phyloP scores from a whole-genome alignment of 1,140 invertebrate species.

The Heliconius himera region DNA sequence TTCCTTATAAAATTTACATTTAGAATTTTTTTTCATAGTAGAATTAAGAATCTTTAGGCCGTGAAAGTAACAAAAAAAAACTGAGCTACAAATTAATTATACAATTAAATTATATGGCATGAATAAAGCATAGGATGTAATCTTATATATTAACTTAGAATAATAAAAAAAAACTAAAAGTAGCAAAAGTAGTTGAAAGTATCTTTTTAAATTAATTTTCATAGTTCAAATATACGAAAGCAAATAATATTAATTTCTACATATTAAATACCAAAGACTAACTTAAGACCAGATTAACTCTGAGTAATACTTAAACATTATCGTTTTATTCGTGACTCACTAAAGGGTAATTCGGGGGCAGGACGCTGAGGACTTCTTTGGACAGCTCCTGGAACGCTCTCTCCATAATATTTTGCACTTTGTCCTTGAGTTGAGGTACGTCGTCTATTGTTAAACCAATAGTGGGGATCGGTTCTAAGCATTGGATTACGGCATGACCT shows the following conservation, averaged over 20 bases:
- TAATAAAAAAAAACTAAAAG: too few relatives aligned
- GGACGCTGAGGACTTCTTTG: conserved; percentile 83
- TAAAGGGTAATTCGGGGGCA: conserved; percentile 76
- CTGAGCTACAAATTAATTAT: too few relatives aligned
- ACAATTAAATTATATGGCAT: too few relatives aligned
- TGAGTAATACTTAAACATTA: not conserved
- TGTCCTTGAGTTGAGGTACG: conserved; percentile 87
- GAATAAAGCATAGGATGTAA: too few relatives aligned
- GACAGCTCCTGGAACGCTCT: conserved; percentile 85
- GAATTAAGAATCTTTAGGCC: not conserved
- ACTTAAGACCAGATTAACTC: not conserved
- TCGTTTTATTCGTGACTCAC: conserved; percentile 43
- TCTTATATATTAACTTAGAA: too few relatives aligned
- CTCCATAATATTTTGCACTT: conserved; percentile 84
- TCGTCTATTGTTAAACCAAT: conserved; percentile 87
- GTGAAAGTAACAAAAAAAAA: too few relatives aligned
- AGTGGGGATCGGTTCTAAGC: conserved; percentile 90
- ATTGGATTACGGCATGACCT: conserved; percentile 91
- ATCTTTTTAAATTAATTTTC: too few relatives aligned
- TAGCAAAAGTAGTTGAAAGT: too few relatives aligned
- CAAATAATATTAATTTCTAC: not conserved
- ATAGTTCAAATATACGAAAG: not conserved
- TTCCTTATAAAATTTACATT: not conserved
- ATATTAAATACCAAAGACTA: not conserved
- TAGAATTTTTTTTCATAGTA: not conserved